These are phyloP conservation scores for Drosophila koepferae DNA, from an alignment of 2,888 invertebrate species.

Conservation along the genomic window DNA sequence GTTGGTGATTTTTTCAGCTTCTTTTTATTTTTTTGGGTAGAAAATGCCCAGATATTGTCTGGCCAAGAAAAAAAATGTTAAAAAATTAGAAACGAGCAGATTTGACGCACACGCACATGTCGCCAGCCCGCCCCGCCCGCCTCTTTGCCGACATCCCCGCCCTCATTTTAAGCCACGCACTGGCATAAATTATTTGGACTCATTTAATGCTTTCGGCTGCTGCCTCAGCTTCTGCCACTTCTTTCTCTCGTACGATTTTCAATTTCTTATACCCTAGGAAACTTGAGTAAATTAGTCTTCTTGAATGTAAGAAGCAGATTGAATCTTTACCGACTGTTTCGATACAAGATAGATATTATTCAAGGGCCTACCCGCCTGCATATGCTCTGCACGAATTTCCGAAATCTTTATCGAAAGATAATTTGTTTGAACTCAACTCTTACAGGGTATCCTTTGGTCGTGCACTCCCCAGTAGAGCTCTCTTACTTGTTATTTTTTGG, in stretches of 20 bases:
- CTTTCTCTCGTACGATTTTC: slow-evolving; percentile 55
- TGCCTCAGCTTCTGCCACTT: slow-evolving; percentile 34
- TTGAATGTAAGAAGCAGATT: background rate
- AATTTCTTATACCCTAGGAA: slow-evolving; percentile 53
- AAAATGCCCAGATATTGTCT: slow-evolving; percentile 62
- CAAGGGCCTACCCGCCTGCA: no score
- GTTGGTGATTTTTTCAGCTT: slow-evolving; percentile 52
- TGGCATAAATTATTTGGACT: slow-evolving; percentile 79
- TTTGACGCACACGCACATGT: slow-evolving; percentile 74
- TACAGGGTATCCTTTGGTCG: background rate
- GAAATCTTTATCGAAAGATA: background rate
- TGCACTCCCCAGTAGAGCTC: background rate
- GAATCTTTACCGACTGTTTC: background rate
- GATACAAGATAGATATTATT: background rate
- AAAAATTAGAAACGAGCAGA: slow-evolving; percentile 71
- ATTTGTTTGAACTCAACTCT: no score
- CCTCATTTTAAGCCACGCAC: slow-evolving; percentile 43
- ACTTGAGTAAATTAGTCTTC: slow-evolving; percentile 2
- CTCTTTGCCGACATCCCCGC: background rate
- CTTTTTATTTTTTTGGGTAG: slow-evolving; percentile 45
- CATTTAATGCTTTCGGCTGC: slow-evolving; percentile 70
- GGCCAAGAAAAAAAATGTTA: slow-evolving; percentile 53
- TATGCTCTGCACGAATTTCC: background rate
- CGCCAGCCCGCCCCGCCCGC: slow-evolving; percentile 19
- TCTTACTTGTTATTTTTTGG: slow-evolving; percentile 9